phyloP scores from a whole-genome alignment of 2,888 invertebrate species.

The Xylocampa areola region DNA sequence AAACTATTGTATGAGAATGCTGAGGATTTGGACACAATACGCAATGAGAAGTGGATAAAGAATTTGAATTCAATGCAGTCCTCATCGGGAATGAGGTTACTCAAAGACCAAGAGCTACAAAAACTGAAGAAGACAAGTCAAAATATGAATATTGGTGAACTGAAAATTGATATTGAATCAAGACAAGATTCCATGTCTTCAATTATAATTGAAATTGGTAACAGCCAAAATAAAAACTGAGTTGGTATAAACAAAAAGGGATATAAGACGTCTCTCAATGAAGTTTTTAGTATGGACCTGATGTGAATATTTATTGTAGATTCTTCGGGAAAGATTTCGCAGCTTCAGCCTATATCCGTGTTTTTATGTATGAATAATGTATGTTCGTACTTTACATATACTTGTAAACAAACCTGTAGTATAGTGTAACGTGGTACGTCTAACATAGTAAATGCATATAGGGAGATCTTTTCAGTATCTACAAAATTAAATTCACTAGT shows the following conservation, averaged over 20 bases:
- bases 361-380: too few relatives aligned
- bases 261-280: background rate
- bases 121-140: slow-evolving; percentile 58
- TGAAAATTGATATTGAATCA: slow-evolving; percentile 72
- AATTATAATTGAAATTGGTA: slow-evolving; percentile 67
- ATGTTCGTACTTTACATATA: too few relatives aligned
- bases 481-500: too few relatives aligned
- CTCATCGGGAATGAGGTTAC: slow-evolving; percentile 62
- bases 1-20: slow-evolving; percentile 53
- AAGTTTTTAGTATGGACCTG: background rate
- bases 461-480: too few relatives aligned
- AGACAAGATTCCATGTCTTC: slow-evolving; percentile 56
- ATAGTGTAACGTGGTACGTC: too few relatives aligned
- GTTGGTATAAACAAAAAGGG: background rate
- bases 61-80: slow-evolving; percentile 69
- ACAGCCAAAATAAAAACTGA: slow-evolving; percentile 20
- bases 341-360: too few relatives aligned
- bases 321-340: too few relatives aligned
- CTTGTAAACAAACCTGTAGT: too few relatives aligned
- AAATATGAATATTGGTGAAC: slow-evolving; percentile 57
- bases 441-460: too few relatives aligned
- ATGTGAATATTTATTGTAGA: background rate
- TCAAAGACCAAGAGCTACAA: slow-evolving; percentile 70
- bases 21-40: slow-evolving; percentile 54
- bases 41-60: slow-evolving; percentile 74